Base-by-base conservation (phyloP, 2,888 invertebrate genomes). In the Dolomedes plantarius region DNA sequence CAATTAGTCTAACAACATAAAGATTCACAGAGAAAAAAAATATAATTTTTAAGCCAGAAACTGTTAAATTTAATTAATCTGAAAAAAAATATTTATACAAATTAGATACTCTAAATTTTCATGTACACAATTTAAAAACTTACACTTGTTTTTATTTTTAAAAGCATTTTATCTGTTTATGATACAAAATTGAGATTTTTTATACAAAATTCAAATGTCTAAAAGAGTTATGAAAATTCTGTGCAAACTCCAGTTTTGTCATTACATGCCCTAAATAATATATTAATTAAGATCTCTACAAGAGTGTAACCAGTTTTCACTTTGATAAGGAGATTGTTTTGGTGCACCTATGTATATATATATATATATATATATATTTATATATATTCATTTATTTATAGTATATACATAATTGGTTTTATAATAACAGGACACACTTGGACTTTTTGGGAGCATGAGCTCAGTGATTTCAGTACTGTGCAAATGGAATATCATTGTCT, bases 321-420 rank as follows among this genome's bases (percentile, higher is more conserved):
- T 85, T 85, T 85, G 83, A 85, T 85, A 77, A 85, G 83, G 77
- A 85, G 83, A 85, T 85, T 85, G 83, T 85, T 85, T 85, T 77
- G 72, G 83, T 85, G 83, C 83, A 77, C 56, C 83, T 85, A 85
- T 78, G 73, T 85, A 77, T 71, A 69, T 74, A 36, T 31, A 56
- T 85, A 72, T 56, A 72, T 62, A 81, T 64, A 80, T n/a, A n/a
- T n/a, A n/a, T n/a, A n/a, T n/a, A n/a, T n/a, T 50, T 41, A 50
- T 46, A 56, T 74, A 27, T 39, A 23, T 68, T 74, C 23, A 23
- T 23, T 68, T n/a, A 50, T 32, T 56, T 73, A 31, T 56, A 62
- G 19, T 27, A 73, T 31, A 32, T 67, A 67, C 67, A 68, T 31
- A 16, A 23, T 68, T 68, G 36, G 68, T 32, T 36, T 19, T 65